These are phyloP conservation scores for Entomobrya multifasciata DNA, from an alignment of 2,888 invertebrate species.

Conservation along the genomic window DNA sequence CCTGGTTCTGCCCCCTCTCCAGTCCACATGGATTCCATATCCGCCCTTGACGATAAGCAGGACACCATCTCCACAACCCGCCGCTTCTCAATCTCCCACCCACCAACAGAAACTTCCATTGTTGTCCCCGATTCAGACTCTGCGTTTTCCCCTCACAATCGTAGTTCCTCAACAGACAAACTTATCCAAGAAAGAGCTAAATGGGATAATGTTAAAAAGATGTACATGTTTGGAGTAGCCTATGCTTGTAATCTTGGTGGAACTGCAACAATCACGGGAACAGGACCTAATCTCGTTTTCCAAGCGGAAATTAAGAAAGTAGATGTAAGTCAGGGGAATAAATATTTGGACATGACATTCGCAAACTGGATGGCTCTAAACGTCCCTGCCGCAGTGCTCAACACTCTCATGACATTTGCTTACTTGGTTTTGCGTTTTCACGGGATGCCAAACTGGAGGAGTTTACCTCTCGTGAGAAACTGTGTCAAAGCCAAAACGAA, in stretches of 20 bases:
- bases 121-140: slow-evolving; percentile 23
- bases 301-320: slow-evolving; percentile 67
- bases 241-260: slow-evolving; percentile 70
- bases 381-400: slow-evolving; percentile 90
- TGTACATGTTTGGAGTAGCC: slow-evolving; percentile 74
- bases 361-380: slow-evolving; percentile 93
- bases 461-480: slow-evolving; percentile 53
- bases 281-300: slow-evolving; percentile 73
- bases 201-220: slow-evolving; percentile 51
- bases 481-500: neutral
- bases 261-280: slow-evolving; percentile 71
- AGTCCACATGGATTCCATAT: neutral
- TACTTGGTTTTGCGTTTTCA: slow-evolving; percentile 80
- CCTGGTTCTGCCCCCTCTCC: no score
- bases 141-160: neutral
- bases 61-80: no score
- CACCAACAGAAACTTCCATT: neutral
- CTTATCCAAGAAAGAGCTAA: slow-evolving; percentile 13
- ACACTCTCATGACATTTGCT: slow-evolving; percentile 86
- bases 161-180: slow-evolving; percentile 32
- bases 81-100: slow-evolving; percentile 27
- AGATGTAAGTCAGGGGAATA: slow-evolving; percentile 67
- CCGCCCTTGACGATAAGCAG: no score
- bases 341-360: slow-evolving; percentile 85
- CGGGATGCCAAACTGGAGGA: slow-evolving; percentile 69